phyloP scores from a whole-genome alignment of 2,888 invertebrate species.

The Synergus laeviventris region DNA sequence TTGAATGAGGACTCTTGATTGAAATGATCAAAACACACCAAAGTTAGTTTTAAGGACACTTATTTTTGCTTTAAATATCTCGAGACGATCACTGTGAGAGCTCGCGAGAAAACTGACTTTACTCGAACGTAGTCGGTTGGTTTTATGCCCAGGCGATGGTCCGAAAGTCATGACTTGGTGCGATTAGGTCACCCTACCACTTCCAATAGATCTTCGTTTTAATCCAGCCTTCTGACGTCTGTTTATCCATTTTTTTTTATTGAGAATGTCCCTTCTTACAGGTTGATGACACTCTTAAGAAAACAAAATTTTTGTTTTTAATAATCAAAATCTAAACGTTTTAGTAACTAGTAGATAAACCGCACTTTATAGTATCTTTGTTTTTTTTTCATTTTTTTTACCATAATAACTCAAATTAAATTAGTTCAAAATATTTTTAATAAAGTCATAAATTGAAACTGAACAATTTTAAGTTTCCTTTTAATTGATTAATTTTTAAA shows the following conservation, averaged over 20 bases:
- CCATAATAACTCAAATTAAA: background rate
- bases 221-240: slow-evolving; percentile 22
- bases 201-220: slow-evolving; percentile 45
- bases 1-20: background rate
- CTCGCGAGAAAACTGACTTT: slow-evolving; percentile 53
- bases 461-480: background rate
- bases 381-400: background rate
- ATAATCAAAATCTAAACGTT: background rate
- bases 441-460: background rate
- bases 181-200: slow-evolving; percentile 56
- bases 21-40: slow-evolving; percentile 25
- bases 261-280: background rate
- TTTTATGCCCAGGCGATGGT: slow-evolving; percentile 46
- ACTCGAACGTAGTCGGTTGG: slow-evolving; percentile 51
- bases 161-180: slow-evolving; percentile 43
- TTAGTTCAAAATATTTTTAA: background rate
- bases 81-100: slow-evolving; percentile 42
- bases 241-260: slow-evolving; percentile 5
- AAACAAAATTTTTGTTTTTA: background rate
- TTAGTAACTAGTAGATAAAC: background rate
- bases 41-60: slow-evolving; percentile 20
- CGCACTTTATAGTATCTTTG: background rate
- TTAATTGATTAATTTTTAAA: no score
- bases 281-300: slow-evolving; percentile 20
- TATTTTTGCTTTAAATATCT: background rate